phyloP scores from a whole-genome alignment of 2,888 invertebrate species.

The Perizoma flavofasciatum region DNA sequence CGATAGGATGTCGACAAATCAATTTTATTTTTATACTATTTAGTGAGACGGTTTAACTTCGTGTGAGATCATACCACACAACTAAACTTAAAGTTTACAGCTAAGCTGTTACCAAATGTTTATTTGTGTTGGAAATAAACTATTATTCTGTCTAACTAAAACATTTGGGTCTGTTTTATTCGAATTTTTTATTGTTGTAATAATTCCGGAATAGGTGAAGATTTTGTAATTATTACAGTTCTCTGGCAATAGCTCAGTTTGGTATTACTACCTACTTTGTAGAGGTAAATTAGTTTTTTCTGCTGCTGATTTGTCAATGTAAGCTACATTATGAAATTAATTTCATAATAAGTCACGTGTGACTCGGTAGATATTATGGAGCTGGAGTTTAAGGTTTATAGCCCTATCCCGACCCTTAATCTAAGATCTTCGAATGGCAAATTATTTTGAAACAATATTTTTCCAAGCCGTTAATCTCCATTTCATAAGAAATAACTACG shows the following conservation, averaged over 20 bases:
- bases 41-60: conserved; percentile 60
- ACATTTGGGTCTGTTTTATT: conserved; percentile 33
- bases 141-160: conserved; percentile 25
- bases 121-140: conserved; percentile 43
- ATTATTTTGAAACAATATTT: neutral
- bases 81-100: conserved; percentile 51
- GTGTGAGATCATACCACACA: conserved; percentile 60
- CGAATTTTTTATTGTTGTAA: conserved; percentile 31
- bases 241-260: conserved; percentile 4
- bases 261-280: neutral
- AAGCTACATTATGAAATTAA: no score
- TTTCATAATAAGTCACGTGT: neutral
- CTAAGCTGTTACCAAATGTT: conserved; percentile 54
- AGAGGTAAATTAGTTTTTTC: neutral
- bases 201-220: conserved; percentile 27
- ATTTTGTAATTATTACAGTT: conserved; percentile 30
- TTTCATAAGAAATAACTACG: neutral
- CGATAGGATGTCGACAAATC: no score
- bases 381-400: conserved; percentile 6
- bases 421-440: neutral
- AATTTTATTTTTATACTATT: conserved; percentile 55
- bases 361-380: conserved; percentile 1
- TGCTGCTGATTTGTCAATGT: no score
- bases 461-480: no score
- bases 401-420: conserved; percentile 3